Base-by-base conservation (phyloP, 2,888 invertebrate species). In the Masnerella sp. region DNA sequence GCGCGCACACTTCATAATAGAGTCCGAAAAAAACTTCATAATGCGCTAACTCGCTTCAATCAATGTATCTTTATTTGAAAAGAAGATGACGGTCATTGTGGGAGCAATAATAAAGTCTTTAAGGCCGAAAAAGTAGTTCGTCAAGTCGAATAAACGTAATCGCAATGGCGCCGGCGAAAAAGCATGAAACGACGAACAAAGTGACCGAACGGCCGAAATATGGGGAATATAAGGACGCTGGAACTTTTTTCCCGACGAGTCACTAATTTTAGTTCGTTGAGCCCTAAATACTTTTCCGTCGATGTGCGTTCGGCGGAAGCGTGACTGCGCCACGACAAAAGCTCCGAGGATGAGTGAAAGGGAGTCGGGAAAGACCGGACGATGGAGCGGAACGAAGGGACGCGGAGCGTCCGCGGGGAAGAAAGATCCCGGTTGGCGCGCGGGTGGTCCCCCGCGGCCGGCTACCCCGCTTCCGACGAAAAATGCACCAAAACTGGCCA, bases 391-490 rank as follows among this genome's bases (percentile, higher is more conserved):
- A 62, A 74, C 70, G 76, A 76, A 75, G 78, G 77, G 75, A 77
- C 76, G 72, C 59, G 68, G 62, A 76, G 62, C 74, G 76, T 71
- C 43, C 70, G 73, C 77, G 77, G 70, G 67, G 77, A 77, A 78
- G 77, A 74, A 78, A 81, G 79, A 81, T 80, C 78, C 77, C 78
- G 79, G 79, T 81, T 82, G 40, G 82, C 82, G 81, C 78, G 84
- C 83, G 86, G 85, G 86, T 86, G 86, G 86, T 85, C 85, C 80
- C 83, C 80, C 79, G 81, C 80, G 81, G 82, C 83, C 81, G 72
- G 42, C 25, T 56, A 45, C 59, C 58, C 58, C 17, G 43, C 25
- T 32, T 64, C 18, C 25, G 58, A 64, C n/a, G n/a, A 58, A 62
- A 64, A 58, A 71, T 18, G 12, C 25, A 14, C 38, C 58, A 51